These are phyloP conservation scores for Paramisgurnus dabryanus DNA, from an alignment of 2,113 vertebrate species.

Conservation along the genomic window DNA sequence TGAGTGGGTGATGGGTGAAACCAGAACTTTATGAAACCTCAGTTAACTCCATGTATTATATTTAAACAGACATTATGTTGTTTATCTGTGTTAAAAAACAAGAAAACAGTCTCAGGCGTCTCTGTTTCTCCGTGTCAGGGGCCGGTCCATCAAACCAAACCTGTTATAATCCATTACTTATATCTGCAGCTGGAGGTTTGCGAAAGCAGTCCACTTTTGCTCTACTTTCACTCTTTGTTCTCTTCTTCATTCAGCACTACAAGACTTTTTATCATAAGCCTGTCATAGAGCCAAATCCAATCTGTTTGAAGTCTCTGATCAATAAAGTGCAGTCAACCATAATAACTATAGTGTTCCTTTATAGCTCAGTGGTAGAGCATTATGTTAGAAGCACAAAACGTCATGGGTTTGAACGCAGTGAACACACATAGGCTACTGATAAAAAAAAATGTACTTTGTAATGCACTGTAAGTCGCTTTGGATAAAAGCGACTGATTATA, in stretches of 20 bases:
- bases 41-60: not conserved
- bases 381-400: too few relatives aligned
- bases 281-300: not conserved
- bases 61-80: not conserved
- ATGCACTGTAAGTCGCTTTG: too few relatives aligned
- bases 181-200: not conserved
- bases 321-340: too few relatives aligned
- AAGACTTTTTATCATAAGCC: not conserved
- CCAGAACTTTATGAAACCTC: not conserved
- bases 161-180: constrained; percentile 1
- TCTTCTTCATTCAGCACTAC: not conserved
- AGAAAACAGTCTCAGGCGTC: not conserved
- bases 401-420: too few relatives aligned
- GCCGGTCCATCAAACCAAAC: not conserved
- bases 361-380: too few relatives aligned
- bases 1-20: not conserved
- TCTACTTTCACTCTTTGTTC: not conserved
- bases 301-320: not conserved
- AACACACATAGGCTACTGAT: too few relatives aligned
- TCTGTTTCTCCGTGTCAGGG: not conserved
- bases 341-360: too few relatives aligned
- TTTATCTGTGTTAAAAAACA: not conserved
- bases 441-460: too few relatives aligned
- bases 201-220: constrained; percentile 9
- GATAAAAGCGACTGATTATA: too few relatives aligned